These are phyloP conservation scores for Bombus waltoni DNA, from an alignment of 1,140 invertebrate species.

Conservation along the genomic window DNA sequence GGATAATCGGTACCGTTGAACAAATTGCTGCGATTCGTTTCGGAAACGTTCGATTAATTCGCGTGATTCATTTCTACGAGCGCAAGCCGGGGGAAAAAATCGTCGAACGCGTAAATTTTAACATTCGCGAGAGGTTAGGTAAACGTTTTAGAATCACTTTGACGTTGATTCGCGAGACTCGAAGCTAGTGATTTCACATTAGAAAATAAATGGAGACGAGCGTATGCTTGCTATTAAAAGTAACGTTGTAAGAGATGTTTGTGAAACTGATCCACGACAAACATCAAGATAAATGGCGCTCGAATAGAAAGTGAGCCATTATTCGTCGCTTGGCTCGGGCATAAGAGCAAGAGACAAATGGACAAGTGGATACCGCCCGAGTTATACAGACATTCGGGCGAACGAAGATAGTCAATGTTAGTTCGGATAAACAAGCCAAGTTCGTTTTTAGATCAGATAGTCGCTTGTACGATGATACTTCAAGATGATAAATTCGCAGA, in stretches of 20 bases:
- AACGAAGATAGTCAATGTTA: not conserved
- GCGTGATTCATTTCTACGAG: not conserved
- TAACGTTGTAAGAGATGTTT: not conserved
- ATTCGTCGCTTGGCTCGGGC: not conserved
- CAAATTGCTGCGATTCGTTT: accelerated
- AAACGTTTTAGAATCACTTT: not conserved
- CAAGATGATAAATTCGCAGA: too few relatives aligned
- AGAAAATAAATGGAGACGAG: not conserved
- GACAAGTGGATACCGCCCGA: not conserved
- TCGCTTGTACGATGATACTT: too few relatives aligned
- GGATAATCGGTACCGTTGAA: too few relatives aligned
- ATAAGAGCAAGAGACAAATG: not conserved
- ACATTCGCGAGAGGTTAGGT: not conserved
- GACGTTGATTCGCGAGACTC: not conserved
- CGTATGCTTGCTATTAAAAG: not conserved
- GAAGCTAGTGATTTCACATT: not conserved
- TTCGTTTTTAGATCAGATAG: not conserved
- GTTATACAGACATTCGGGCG: not conserved
- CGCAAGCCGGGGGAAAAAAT: not conserved
- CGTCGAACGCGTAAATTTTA: not conserved
- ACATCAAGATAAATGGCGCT: not conserved
- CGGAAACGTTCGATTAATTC: too few relatives aligned
- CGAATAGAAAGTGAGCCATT: not conserved
- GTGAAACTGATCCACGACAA: not conserved
- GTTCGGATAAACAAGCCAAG: not conserved